A percentile compares a stretch with the other conserved stretches of the same genome.
Evolutionary conservation across 2,888 invertebrate species (phyloP).

Genomic region (Nomada hirtipes): DNA sequence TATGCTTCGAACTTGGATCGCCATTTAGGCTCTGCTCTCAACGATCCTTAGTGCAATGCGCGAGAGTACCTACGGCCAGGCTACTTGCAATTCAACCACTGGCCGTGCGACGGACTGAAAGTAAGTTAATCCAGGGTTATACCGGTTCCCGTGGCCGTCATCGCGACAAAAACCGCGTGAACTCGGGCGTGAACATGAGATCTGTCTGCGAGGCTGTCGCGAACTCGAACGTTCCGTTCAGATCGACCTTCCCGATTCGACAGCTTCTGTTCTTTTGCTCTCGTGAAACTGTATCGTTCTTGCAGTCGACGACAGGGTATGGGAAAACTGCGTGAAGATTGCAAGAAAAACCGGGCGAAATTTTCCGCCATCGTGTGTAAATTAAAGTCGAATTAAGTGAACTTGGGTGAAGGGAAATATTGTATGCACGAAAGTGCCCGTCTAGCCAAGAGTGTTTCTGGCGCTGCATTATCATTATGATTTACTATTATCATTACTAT

Average conservation of each 20-base stretch:
- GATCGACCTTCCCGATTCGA: slow-evolving; percentile 39
- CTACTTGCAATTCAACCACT: slow-evolving; percentile 44
- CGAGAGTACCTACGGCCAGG: slow-evolving; percentile 10
- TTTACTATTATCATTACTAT: too few species aligned
- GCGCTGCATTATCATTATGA: too few species aligned
- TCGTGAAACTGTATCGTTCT: neutral
- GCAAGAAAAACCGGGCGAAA: neutral
- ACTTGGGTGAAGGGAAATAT: neutral
- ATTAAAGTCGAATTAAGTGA: too few species aligned
- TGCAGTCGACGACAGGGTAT: neutral
- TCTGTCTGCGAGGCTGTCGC: slow-evolving; percentile 8
- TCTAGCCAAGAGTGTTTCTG: too few species aligned
- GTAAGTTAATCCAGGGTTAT: slow-evolving; percentile 58
- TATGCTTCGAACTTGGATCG: slow-evolving; percentile 52
- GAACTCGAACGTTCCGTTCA: slow-evolving; percentile 13
- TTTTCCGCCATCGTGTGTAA: too few species aligned
- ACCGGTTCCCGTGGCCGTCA: slow-evolving; percentile 45
- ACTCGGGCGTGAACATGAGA: slow-evolving; percentile 47
- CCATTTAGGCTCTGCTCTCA: slow-evolving; percentile 64
- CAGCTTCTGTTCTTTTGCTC: neutral
- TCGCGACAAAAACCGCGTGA: slow-evolving; percentile 48
- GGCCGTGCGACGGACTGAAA: slow-evolving; percentile 47
- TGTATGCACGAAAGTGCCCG: too few species aligned
- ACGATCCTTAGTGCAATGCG: slow-evolving; percentile 41
- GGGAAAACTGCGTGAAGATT: neutral